phyloP scores from a whole-genome alignment of 1,140 invertebrate genomes.

The Calosoma granatense region DNA sequence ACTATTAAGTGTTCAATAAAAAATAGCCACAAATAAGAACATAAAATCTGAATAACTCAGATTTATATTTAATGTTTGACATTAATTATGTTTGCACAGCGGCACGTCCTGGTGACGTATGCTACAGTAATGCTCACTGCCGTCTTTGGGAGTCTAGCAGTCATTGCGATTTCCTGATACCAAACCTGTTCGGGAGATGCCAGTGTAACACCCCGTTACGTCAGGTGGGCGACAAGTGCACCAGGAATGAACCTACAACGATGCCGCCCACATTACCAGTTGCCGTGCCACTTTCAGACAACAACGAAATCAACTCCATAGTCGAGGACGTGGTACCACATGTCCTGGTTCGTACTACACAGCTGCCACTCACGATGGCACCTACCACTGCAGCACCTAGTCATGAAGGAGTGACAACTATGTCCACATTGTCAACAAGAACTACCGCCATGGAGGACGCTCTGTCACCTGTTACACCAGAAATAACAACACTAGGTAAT shows the following conservation, averaged over 20 bases:
- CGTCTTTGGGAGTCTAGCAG: conserved; percentile 68
- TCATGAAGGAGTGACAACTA: conserved; percentile 33
- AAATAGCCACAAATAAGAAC: no score
- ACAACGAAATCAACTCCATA: conserved; percentile 21
- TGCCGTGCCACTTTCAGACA: conserved; percentile 23
- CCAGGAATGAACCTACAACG: conserved; percentile 29
- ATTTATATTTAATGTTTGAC: neutral
- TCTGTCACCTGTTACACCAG: conserved; percentile 17
- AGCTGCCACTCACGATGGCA: neutral
- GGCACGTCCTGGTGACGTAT: conserved; percentile 76
- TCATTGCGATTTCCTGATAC: conserved; percentile 80
- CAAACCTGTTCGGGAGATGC: conserved; percentile 79
- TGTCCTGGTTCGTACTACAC: neutral
- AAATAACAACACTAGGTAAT: neutral
- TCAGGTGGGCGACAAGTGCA: conserved; percentile 52
- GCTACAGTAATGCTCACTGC: conserved; percentile 82
- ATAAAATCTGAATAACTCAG: no score
- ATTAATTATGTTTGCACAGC: conserved; percentile 43
- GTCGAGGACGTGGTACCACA: conserved; percentile 17
- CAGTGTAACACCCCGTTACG: conserved; percentile 61
- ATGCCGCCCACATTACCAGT: conserved; percentile 31
- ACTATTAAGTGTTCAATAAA: no score
- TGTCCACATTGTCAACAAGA: conserved; percentile 33
- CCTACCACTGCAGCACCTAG: neutral
- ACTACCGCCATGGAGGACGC: conserved; percentile 38